Conservation (phyloP, 2,888 invertebrate species). For the Synanthedon andrenaeformis region DNA sequence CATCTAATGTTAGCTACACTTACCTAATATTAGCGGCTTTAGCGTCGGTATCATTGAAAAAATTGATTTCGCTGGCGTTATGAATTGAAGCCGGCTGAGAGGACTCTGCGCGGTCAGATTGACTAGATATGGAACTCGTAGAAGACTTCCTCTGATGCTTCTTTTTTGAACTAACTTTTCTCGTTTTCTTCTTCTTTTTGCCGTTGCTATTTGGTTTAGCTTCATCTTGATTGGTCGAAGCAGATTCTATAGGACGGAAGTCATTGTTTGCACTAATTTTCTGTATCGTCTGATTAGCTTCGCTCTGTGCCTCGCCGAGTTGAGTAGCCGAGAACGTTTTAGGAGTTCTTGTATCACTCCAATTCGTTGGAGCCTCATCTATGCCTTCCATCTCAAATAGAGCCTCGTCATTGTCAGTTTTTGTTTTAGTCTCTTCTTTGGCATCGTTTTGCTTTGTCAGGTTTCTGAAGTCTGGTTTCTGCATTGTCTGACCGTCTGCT, state of each 20-base stretch:
- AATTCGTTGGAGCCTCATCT: conserved; percentile 64
- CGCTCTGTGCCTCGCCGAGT: conserved; percentile 53
- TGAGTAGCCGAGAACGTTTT: conserved; percentile 70
- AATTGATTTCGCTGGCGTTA: conserved; percentile 67
- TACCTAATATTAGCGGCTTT: conserved; percentile 74
- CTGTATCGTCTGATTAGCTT: conserved; percentile 67
- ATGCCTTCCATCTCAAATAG: conserved; percentile 78
- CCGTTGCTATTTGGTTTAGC: conserved; percentile 67
- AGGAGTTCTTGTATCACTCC: conserved; percentile 60
- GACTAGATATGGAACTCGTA: conserved; percentile 64
- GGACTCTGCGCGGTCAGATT: conserved; percentile 61
- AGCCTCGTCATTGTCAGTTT: conserved; percentile 55
- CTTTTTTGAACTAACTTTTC: conserved; percentile 83
- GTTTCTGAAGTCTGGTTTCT: conserved; percentile 69
- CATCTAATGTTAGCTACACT: conserved; percentile 12
- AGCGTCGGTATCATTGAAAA: conserved; percentile 94
- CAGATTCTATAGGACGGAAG: conserved; percentile 71
- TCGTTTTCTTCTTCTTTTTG: conserved; percentile 82
- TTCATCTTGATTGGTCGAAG: conserved; percentile 49
- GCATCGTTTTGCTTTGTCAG: conserved; percentile 52
- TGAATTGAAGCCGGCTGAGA: conserved; percentile 51
- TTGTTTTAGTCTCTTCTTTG: conserved; percentile 27
- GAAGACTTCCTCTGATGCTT: conserved; percentile 82
- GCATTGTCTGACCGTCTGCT: conserved; percentile 66
- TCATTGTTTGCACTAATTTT: conserved; percentile 75